Conservation (phyloP, 2,113 vertebrate species). For the Stigmatopora argus region DNA sequence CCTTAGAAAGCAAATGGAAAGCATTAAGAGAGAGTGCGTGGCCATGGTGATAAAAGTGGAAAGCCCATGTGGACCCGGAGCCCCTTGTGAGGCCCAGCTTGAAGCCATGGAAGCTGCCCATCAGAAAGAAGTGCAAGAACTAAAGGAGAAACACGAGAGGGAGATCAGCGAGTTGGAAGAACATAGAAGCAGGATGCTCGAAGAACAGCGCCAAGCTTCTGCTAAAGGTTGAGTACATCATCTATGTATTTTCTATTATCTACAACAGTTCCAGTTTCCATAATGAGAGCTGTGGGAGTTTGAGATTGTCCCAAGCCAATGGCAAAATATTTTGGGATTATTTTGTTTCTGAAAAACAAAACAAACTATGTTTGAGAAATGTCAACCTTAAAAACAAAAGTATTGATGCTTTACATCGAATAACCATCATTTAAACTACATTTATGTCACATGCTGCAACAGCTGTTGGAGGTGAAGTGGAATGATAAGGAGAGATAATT, state of each 20-base stretch:
- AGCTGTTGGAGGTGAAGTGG: too few species aligned
- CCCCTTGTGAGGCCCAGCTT: conserved; percentile 78
- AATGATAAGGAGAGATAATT: too few species aligned
- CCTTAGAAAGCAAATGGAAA: conserved; percentile 78
- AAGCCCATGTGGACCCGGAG: conserved; percentile 58
- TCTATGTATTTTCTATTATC: not conserved
- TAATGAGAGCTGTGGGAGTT: too few species aligned
- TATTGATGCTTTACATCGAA: too few species aligned
- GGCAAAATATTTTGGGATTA: too few species aligned
- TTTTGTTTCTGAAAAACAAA: too few species aligned
- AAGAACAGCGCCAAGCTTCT: conserved; percentile 77
- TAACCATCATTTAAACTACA: too few species aligned
- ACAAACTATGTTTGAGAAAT: too few species aligned
- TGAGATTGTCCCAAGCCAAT: too few species aligned
- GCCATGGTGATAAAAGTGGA: conserved; percentile 26
- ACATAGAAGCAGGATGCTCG: conserved; percentile 79
- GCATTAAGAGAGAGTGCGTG: conserved; percentile 38
- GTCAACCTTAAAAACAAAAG: too few species aligned
- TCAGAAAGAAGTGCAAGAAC: conserved; percentile 76
- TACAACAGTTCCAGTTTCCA: too few species aligned
- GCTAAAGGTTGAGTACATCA: conserved; percentile 74
- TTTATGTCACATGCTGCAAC: too few species aligned
- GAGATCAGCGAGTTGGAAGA: conserved; percentile 77
- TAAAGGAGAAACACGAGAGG: conserved; percentile 79
- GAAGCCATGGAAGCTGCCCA: conserved; percentile 83